Conservation (phyloP, 2,113 vertebrate species). For the Sinocyclocheilus anophthalmus region DNA sequence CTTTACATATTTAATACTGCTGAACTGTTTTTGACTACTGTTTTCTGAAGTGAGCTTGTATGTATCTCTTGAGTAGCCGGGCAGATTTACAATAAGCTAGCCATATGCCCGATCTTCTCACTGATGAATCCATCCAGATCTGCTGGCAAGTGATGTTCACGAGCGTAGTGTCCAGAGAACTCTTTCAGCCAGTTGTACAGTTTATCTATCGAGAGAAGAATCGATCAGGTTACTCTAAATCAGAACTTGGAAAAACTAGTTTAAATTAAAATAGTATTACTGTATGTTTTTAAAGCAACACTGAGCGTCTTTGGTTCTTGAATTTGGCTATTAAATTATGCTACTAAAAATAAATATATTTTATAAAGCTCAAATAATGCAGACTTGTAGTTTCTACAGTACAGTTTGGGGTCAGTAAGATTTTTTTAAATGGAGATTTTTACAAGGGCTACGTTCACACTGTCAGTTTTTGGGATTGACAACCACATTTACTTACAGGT, state of each 20-base stretch:
- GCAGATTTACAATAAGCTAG: slow-evolving; percentile 30
- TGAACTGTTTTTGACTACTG: not conserved
- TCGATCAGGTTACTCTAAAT: not conserved
- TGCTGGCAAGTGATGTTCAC: rapidly evolving
- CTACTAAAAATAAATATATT: too few species aligned
- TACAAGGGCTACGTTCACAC: too few species aligned
- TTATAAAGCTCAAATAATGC: too few species aligned
- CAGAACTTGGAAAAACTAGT: not conserved
- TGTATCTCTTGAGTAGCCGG: not conserved
- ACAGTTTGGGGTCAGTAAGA: too few species aligned
- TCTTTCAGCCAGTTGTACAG: slow-evolving; percentile 58
- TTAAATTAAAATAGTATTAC: not conserved
- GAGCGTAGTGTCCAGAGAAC: slow-evolving; percentile 39
- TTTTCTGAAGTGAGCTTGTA: not conserved
- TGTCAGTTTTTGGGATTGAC: too few species aligned
- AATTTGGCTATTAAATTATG: not conserved
- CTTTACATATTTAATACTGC: slow-evolving; percentile 8
- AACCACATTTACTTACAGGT: too few species aligned
- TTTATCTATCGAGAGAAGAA: slow-evolving; percentile 47
- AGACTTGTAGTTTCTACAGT: too few species aligned
- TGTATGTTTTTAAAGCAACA: not conserved
- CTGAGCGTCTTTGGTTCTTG: not conserved
- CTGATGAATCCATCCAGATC: slow-evolving; percentile 66
- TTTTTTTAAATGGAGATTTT: too few species aligned
- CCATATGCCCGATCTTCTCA: rapidly evolving